phyloP scores from a whole-genome alignment of 1,140 invertebrate genomes.

The Nilaparvata lugens region DNA sequence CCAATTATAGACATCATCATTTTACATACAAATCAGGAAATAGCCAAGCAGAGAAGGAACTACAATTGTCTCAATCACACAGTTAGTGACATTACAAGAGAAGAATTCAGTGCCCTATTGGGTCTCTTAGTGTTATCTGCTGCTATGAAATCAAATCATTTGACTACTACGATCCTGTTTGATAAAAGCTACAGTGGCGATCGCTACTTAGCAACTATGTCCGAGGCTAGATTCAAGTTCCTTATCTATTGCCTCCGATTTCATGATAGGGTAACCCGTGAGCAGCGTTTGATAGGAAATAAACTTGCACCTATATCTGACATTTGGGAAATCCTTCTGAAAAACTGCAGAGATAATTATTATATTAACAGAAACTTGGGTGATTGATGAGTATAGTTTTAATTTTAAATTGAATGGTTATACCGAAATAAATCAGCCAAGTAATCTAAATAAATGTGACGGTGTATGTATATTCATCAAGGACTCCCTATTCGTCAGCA shows the following conservation, averaged over 20 bases:
- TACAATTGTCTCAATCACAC: neutral
- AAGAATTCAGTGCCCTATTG: slow-evolving; percentile 10
- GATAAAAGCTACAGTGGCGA: slow-evolving; percentile 17
- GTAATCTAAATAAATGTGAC: no score
- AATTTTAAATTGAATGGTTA: no score
- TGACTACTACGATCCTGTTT: slow-evolving; percentile 10
- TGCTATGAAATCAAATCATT: slow-evolving; percentile 15
- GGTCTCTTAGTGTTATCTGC: slow-evolving; percentile 13
- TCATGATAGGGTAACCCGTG: slow-evolving; percentile 22
- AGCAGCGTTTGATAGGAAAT: slow-evolving; percentile 10
- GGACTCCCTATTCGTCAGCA: no score
- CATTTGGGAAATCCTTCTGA: neutral
- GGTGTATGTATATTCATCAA: no score
- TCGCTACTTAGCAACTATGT: slow-evolving; percentile 21
- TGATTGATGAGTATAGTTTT: no score
- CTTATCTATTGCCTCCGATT: slow-evolving; percentile 19
- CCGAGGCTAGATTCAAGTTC: slow-evolving; percentile 22
- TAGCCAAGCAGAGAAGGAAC: neutral
- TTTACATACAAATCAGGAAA: slow-evolving; percentile 12
- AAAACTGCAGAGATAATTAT: neutral
- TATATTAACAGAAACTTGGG: no score
- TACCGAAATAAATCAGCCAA: no score
- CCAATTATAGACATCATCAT: slow-evolving; percentile 13
- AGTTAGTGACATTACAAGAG: slow-evolving; percentile 8
- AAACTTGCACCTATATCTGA: neutral